Base-by-base conservation (phyloP, 64 coral and sea anemone species). In the Pachyseris speciosa region DNA sequence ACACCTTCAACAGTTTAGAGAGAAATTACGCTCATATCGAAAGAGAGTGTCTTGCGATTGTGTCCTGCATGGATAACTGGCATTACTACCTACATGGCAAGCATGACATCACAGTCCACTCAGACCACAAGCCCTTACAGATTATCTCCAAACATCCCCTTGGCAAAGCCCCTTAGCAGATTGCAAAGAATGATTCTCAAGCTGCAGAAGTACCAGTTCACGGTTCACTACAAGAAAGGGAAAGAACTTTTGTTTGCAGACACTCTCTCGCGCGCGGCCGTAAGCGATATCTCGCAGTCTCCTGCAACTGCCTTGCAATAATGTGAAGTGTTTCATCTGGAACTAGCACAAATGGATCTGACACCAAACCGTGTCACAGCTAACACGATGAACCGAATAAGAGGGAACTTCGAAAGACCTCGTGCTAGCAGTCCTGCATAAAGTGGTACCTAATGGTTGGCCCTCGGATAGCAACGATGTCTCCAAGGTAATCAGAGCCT, bases 181-280 rank as follows among this genome's bases (percentile, higher is more conserved):
- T 28, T 85, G 81, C 81, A 83, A 85, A 85, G 44, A 83, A 83
- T n/a, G 24, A 63, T 61, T 38, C 51, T 39, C 19, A 38, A 2
- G 34, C n/a, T 48, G 29, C 64, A 86, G 41, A 69, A 33, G 48
- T 86, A 69, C 30, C 61, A 86, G 83, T 86, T 48, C 33, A 66
- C 80, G 13, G 80, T 84, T 2, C 34, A 33, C 5, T 84, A 84
- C 43, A 69, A 86, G 64, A 86, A 48, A 48, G 83, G 64, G 11
- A 91, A 84, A 36, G 66, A 91, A 61, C 76, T 91, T 66, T 91
- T 60, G 17, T 12, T 84, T 7, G 78, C 78, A 24, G 89, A 84
- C 50, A 91, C 78, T 37, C n/a, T 43, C 84, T 84, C 78, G 25
- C 63, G 67, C 26, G 78, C 65, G 61, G 41, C 78, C 34, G 31